These are phyloP conservation scores for Terrapene triunguis DNA, from an alignment of 2,113 vertebrate species.

Conservation along the genomic window DNA sequence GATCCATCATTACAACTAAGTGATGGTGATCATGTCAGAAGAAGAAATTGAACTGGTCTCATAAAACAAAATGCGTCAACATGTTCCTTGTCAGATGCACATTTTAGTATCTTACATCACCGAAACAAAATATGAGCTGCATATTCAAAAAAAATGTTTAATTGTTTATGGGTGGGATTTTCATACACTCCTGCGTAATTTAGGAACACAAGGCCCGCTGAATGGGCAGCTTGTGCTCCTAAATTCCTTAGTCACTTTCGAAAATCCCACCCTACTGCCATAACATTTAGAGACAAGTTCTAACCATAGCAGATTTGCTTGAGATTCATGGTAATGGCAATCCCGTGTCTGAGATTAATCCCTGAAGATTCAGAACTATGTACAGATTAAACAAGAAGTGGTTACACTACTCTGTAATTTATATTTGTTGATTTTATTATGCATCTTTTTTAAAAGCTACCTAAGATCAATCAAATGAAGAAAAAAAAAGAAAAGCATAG, in stretches of 20 bases:
- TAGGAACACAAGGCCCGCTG: not conserved
- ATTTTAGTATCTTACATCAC: not conserved
- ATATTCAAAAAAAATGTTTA: not conserved
- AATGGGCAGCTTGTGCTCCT: not conserved
- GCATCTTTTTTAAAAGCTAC: not conserved
- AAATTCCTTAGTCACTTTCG: not conserved
- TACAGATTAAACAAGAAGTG: not conserved
- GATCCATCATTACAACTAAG: not conserved
- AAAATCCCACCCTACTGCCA: not conserved
- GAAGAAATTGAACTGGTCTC: not conserved
- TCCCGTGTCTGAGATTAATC: not conserved
- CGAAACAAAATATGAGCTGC: not conserved
- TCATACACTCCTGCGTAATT: rapidly evolving
- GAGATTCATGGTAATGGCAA: not conserved
- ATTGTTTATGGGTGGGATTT: not conserved
- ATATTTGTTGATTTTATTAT: not conserved
- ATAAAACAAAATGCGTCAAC: not conserved
- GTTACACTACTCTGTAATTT: not conserved
- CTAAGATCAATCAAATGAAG: slow-evolving; percentile 30
- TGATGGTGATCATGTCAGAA: not conserved
- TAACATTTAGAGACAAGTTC: not conserved
- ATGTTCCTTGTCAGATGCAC: not conserved
- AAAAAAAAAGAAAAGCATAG: not conserved
- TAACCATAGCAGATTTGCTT: not conserved
- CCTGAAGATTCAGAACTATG: not conserved